A percentile compares a stretch with the other conserved stretches of the same genome.
phyloP scores from a whole-genome alignment of 30 jellyfish, hydroid and myxozoan species.

The Mastigias papua region DNA sequence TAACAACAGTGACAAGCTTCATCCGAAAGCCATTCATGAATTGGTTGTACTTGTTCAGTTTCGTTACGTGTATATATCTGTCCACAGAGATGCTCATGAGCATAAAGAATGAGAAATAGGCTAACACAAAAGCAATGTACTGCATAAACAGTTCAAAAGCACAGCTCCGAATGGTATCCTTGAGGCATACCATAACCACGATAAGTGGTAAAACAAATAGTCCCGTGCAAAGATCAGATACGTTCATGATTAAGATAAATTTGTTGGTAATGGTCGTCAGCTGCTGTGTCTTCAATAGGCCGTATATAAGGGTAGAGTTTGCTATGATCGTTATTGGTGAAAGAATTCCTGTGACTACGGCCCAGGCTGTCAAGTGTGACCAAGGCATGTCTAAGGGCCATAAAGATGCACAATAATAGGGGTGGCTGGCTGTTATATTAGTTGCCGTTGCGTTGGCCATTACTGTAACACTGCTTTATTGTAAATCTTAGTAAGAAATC shows the following conservation, averaged over 20 bases:
- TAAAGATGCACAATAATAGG: slow-evolving; percentile 4
- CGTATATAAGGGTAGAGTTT: slow-evolving; percentile 37
- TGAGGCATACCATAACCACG: not conserved
- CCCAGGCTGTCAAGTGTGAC: not conserved
- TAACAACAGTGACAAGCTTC: slow-evolving; percentile 20
- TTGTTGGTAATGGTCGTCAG: slow-evolving; percentile 52
- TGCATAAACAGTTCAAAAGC: slow-evolving; percentile 19
- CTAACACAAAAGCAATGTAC: slow-evolving; percentile 7
- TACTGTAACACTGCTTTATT: no score
- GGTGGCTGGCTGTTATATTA: not conserved
- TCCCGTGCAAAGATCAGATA: slow-evolving; percentile 67
- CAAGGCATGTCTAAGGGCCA: slow-evolving; percentile 26
- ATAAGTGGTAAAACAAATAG: slow-evolving; percentile 19
- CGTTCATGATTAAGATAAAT: slow-evolving; percentile 37
- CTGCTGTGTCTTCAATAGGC: slow-evolving; percentile 61
- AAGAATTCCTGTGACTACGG: not conserved
- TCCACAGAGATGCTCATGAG: slow-evolving; percentile 22
- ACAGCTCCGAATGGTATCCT: slow-evolving; percentile 11
- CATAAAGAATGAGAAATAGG: slow-evolving; percentile 43
- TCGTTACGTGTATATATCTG: slow-evolving; percentile 45
- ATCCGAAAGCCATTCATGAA: slow-evolving; percentile 52
- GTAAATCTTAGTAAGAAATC: no score
- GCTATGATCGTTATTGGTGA: slow-evolving; percentile 2
- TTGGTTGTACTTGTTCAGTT: slow-evolving; percentile 38
- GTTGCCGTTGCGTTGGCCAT: not conserved